Evolutionary conservation across 2,888 invertebrate species (phyloP).

Genomic region (Noctua pronuba): DNA sequence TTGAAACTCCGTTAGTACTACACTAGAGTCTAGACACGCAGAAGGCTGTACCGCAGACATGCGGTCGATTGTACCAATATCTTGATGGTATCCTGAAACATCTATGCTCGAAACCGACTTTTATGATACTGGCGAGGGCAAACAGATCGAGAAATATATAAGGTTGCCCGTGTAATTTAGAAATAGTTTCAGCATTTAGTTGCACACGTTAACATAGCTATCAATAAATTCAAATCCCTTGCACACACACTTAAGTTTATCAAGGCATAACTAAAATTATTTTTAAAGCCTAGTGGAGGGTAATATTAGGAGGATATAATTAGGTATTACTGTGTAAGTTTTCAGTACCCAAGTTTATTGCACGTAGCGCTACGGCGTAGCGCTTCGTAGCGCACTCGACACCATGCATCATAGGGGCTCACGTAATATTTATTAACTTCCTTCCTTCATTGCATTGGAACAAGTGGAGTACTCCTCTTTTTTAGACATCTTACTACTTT

Average conservation of each 20-base stretch:
- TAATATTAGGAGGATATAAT: neutral
- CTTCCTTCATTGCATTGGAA: neutral
- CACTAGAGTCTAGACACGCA: neutral
- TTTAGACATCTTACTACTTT: neutral
- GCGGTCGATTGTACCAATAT: neutral
- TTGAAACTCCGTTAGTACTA: neutral
- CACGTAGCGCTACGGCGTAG: conserved; percentile 22
- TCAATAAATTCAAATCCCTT: conserved; percentile 1
- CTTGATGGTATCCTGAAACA: neutral
- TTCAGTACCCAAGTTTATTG: neutral
- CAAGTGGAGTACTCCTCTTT: neutral
- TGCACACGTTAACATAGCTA: neutral
- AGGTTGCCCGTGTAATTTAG: neutral
- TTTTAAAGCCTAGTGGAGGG: neutral
- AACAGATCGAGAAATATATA: neutral
- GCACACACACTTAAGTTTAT: neutral
- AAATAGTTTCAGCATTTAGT: neutral
- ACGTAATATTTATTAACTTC: neutral
- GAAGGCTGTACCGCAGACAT: neutral
- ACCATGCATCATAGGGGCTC: no score
- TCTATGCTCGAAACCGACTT: neutral
- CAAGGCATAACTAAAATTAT: neutral
- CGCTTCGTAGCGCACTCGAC: conserved; percentile 1
- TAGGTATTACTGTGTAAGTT: neutral
- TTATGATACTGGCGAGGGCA: neutral